Evolutionary conservation across 2,888 invertebrate species (phyloP).

Genomic region (Drosophila pseudotalamancana): DNA sequence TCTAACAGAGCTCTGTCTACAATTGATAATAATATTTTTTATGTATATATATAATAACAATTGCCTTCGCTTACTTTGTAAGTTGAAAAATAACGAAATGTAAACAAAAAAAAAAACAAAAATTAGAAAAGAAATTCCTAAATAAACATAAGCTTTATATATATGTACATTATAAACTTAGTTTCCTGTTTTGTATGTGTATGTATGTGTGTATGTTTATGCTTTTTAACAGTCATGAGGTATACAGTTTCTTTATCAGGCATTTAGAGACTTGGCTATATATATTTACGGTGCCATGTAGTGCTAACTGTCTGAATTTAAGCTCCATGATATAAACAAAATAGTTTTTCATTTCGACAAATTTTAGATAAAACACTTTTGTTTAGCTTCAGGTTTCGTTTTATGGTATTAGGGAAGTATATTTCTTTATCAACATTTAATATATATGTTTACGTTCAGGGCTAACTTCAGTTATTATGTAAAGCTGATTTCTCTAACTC

Average conservation of each 20-base stretch:
- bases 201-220: conserved; percentile 13
- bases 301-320: conserved; percentile 28
- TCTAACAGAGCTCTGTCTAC: not conserved
- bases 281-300: conserved; percentile 39
- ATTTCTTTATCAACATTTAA: not conserved
- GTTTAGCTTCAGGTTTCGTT: conserved; percentile 4
- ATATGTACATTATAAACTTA: conserved; percentile 4
- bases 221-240: conserved; percentile 24
- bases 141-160: conserved; percentile 30
- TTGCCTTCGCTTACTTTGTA: conserved; percentile 26
- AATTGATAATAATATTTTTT: conserved; percentile 16
- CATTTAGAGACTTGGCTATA: conserved; percentile 21
- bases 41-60: conserved; percentile 4
- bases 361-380: conserved; percentile 17
- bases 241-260: conserved; percentile 35
- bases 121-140: not conserved
- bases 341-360: conserved; percentile 33
- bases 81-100: not conserved
- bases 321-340: conserved; percentile 29
- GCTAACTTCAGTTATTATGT: not conserved
- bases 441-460: not conserved
- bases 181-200: conserved; percentile 10
- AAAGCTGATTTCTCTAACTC: not conserved
- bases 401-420: not conserved
- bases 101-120: not conserved